Evolutionary conservation across 2,797 vertebrate genomes (phyloP).

Genomic region (Enteromius trimaculatus): DNA sequence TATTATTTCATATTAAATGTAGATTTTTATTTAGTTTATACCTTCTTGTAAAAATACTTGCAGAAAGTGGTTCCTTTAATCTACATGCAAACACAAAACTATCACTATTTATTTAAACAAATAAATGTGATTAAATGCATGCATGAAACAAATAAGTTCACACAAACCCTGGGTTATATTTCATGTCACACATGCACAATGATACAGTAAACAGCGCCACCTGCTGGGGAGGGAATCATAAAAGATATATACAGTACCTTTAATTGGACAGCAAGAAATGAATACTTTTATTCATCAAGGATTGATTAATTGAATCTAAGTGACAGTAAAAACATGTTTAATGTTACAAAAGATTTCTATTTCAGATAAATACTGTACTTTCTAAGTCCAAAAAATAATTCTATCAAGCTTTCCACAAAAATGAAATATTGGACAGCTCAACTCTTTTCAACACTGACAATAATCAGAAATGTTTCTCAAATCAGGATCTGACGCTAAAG

Average conservation of each 20-base stretch:
- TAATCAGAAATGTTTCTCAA: too few relatives aligned
- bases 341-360: background rate
- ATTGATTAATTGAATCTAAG: background rate
- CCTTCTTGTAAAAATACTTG: too few relatives aligned
- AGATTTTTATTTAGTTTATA: background rate
- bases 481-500: too few relatives aligned
- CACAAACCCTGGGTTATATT: background rate
- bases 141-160: background rate
- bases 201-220: slow-evolving; percentile 61
- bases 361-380: background rate
- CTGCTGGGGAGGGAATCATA: slow-evolving; percentile 66
- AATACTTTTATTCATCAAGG: background rate
- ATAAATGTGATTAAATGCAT: background rate
- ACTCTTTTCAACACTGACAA: too few relatives aligned
- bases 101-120: background rate
- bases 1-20: background rate
- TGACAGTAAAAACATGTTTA: background rate
- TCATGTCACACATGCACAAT: background rate
- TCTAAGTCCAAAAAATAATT: background rate
- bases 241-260: background rate
- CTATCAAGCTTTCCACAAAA: background rate
- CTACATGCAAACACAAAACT: background rate
- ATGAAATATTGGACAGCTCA: background rate
- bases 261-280: too few relatives aligned
- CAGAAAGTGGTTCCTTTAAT: background rate